Conservation (phyloP, 2,888 invertebrate genomes). For the Kryphioiulus occultus region DNA sequence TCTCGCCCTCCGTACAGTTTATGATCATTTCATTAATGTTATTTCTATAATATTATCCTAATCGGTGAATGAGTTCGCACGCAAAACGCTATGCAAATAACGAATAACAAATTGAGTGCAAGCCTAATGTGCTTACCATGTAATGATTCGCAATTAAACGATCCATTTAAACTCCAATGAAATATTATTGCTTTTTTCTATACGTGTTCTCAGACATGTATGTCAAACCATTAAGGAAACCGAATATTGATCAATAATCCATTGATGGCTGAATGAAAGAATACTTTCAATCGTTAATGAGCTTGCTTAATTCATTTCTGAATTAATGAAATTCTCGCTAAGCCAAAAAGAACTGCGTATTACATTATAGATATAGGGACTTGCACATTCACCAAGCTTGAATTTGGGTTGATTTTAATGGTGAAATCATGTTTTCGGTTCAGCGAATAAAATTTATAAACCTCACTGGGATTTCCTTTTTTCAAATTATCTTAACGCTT, state of each 20-base stretch:
- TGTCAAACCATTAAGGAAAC: not conserved
- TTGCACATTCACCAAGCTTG: not conserved
- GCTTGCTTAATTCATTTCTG: not conserved
- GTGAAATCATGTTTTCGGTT: not conserved
- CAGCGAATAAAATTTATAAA: not conserved
- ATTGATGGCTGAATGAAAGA: not conserved
- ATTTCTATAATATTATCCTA: constrained; percentile 14
- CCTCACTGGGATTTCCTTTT: not conserved
- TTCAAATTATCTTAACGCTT: not conserved
- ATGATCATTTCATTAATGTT: not conserved
- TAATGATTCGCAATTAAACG: not conserved
- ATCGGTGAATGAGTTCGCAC: not conserved
- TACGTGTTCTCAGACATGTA: not conserved
- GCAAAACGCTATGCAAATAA: constrained; percentile 3
- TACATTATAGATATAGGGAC: not conserved
- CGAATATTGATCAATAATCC: constrained; percentile 16
- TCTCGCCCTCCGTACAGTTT: not conserved
- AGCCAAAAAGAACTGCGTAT: not conserved
- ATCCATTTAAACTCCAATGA: not conserved
- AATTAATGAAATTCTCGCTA: not conserved
- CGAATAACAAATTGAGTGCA: not conserved
- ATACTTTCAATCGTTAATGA: not conserved
- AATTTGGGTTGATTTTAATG: not conserved
- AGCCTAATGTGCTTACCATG: not conserved
- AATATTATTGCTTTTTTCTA: not conserved